Base-by-base conservation (phyloP, 1,140 invertebrate species). In the Hyles euphorbiae region DNA sequence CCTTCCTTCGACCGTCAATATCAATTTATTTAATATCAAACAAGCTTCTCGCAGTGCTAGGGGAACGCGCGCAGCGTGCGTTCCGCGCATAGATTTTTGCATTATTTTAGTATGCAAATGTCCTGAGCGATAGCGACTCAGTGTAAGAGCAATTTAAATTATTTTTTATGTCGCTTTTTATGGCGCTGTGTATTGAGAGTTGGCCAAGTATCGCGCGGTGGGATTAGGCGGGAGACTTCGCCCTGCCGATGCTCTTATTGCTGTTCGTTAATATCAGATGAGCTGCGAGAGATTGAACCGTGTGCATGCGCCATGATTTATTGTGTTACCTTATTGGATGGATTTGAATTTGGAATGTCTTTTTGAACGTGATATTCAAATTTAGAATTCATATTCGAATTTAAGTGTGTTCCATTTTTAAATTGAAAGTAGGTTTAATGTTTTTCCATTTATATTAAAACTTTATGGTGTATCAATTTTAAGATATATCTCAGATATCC, bases 81-180 rank as follows among this genome's bases (percentile, higher is more conserved):
- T 79, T 71, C 79, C 74, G 72, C 76, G 71, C 81, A 85, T 87
- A 85, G 82, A 87, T 83, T 87, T 82, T 81, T 85, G 84, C 84
- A 87, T 87, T 82, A 87, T 78, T 87, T 83, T 80, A 80, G 73
- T 84, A 87, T 87, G 84, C 84, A 87, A 87, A 87, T 87, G 78
- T 76, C 68, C 75, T 72, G 58, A 71, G 77, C 76, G 74, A 80
- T 84, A 83, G 67, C 73, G 75, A 75, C 70, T 74, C 77, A 84
- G 76, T 78, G 72, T 79, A 81, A 83, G 81, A 84, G 84, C 84
- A 82, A 88, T 88, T 88, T 84, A 83, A 88, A 88, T 88, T 88
- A 88, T 88, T 88, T 87, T 88, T 88, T 88, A 88, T 83, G 78
- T 76, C 78, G 78, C 85, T 78, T 78, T 40, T 40, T 40, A 40